phyloP scores from a whole-genome alignment of 1,140 invertebrate species.

The Microplitis demolitor region DNA sequence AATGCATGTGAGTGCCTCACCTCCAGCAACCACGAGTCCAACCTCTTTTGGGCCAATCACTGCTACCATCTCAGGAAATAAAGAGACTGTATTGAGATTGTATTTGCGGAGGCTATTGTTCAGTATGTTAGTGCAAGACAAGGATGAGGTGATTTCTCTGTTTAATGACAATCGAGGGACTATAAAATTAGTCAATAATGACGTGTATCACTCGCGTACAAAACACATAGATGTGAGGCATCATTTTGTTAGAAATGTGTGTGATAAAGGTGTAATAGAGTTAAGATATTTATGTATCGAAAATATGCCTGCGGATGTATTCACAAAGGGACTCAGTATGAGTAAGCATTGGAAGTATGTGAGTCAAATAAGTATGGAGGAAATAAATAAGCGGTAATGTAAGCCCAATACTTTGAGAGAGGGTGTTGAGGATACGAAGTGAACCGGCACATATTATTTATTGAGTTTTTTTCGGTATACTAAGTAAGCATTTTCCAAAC shows the following conservation, averaged over 20 bases:
- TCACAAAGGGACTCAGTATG: slow-evolving; percentile 23
- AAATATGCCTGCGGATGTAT: slow-evolving; percentile 24
- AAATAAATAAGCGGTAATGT: too few species aligned
- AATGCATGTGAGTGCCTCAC: too few species aligned
- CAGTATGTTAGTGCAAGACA: slow-evolving; percentile 7
- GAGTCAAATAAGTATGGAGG: not conserved
- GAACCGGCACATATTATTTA: too few species aligned
- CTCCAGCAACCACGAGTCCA: too few species aligned
- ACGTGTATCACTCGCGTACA: slow-evolving; percentile 43
- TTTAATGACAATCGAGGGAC: slow-evolving; percentile 51
- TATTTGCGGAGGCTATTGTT: slow-evolving; percentile 40
- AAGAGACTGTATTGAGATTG: slow-evolving; percentile 53
- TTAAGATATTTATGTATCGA: slow-evolving; percentile 23
- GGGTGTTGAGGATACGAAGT: not conserved
- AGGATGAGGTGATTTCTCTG: not conserved
- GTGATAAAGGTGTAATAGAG: slow-evolving; percentile 2
- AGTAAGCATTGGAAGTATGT: slow-evolving; percentile 5
- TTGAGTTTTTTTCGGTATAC: too few species aligned
- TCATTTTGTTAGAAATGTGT: slow-evolving; percentile 36
- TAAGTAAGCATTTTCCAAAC: too few species aligned
- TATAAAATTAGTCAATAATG: slow-evolving; percentile 45
- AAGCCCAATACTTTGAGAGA: not conserved
- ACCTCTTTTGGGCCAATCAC: too few species aligned
- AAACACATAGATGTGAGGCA: slow-evolving; percentile 56
- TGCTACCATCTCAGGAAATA: too few species aligned